Evolutionary conservation across 2,888 invertebrate species (phyloP).

Genomic region (Leptopterna dolabrata): DNA sequence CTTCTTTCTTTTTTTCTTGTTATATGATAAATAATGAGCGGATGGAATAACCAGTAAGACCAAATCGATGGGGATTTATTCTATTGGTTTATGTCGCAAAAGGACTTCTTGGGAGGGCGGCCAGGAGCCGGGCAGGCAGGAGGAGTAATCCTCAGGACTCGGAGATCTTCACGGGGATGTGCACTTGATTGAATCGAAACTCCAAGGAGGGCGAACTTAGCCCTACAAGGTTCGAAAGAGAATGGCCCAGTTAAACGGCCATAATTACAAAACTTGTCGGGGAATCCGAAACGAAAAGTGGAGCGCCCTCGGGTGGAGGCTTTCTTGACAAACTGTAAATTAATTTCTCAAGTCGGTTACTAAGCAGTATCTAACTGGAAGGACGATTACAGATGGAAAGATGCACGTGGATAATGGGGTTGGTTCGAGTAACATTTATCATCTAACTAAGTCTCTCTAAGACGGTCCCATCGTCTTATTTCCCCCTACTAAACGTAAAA

Average conservation of each 20-base stretch:
- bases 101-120: neutral
- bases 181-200: slow-evolving; percentile 55
- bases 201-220: neutral
- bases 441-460: neutral
- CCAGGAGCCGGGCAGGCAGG: neutral
- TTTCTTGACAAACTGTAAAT: slow-evolving; percentile 50
- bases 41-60: slow-evolving; percentile 48
- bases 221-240: slow-evolving; percentile 6
- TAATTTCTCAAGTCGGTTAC: slow-evolving; percentile 48
- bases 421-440: neutral
- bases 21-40: slow-evolving; percentile 54
- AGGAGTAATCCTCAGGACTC: slow-evolving; percentile 33
- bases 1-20: neutral
- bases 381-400: neutral
- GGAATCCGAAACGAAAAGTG: neutral
- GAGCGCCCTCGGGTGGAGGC: neutral
- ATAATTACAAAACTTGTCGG: slow-evolving; percentile 32
- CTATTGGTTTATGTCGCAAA: slow-evolving; percentile 47
- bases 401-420: neutral
- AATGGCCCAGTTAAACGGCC: slow-evolving; percentile 35
- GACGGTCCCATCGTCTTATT: neutral
- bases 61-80: slow-evolving; percentile 55
- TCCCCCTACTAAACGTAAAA: too few relatives aligned
- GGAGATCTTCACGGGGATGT: slow-evolving; percentile 54
- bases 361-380: slow-evolving; percentile 27